phyloP scores from a whole-genome alignment of 2,797 vertebrate genomes.

The Tenualosa thibaudeaui region DNA sequence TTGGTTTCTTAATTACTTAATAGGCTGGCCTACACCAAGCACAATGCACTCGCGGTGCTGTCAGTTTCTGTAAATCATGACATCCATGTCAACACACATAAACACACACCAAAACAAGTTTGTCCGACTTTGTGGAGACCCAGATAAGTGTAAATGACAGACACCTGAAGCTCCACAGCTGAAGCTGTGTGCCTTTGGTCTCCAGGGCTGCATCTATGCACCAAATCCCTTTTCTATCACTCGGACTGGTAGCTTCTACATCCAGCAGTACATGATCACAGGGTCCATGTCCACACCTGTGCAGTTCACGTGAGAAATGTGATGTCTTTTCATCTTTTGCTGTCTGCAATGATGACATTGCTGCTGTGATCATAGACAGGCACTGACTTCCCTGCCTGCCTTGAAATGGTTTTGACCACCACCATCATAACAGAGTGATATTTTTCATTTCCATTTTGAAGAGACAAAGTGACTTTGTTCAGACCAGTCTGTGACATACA shows the following conservation, averaged over 20 bases:
- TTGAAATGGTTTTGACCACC: not conserved
- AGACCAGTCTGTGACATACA: not conserved
- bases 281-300: not conserved
- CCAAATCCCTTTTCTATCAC: not conserved
- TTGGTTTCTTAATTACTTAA: not conserved
- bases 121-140: not conserved
- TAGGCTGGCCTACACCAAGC: not conserved
- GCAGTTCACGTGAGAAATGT: not conserved
- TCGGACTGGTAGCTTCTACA: not conserved
- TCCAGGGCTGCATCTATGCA: not conserved
- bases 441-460: not conserved
- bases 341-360: not conserved
- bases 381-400: not conserved
- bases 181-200: not conserved
- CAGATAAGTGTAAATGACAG: not conserved
- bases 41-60: not conserved
- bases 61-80: not conserved
- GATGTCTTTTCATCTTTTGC: not conserved
- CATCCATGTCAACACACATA: not conserved
- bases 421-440: not conserved
- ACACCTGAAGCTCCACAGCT: not conserved
- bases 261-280: not conserved
- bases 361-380: not conserved
- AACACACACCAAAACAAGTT: not conserved
- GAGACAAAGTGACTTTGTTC: not conserved